Evolutionary conservation across 2,113 vertebrate genomes (phyloP).

Genomic region (Salminus brasiliensis): DNA sequence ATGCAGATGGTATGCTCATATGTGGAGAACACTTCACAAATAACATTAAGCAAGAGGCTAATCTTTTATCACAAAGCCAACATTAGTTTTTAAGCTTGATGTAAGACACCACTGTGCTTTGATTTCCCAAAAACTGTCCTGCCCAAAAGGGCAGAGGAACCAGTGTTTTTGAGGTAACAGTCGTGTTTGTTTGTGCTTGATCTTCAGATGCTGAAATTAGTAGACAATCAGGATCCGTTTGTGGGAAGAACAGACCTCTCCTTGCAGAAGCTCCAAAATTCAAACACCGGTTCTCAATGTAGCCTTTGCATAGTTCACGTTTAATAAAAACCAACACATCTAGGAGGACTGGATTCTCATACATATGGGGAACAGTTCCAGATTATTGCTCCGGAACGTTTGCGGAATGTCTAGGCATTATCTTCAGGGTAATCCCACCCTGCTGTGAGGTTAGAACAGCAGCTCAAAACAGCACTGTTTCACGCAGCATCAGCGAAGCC

Average conservation of each 20-base stretch:
- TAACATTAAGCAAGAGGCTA: neutral
- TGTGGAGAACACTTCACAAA: neutral
- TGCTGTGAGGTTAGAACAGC: neutral
- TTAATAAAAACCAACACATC: neutral
- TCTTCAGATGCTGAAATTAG: neutral
- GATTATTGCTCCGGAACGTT: constrained; percentile 10
- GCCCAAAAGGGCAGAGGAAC: constrained; percentile 2
- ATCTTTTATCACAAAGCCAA: neutral
- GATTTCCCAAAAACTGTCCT: neutral
- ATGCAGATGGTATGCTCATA: neutral
- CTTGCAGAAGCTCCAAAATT: neutral
- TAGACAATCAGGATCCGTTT: neutral
- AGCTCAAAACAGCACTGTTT: neutral
- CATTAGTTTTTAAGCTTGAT: neutral
- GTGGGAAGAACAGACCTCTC: neutral
- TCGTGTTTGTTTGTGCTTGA: neutral
- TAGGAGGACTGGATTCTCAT: neutral
- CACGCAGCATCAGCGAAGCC: neutral
- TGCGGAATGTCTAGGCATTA: neutral
- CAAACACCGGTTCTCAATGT: neutral
- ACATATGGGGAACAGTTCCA: neutral
- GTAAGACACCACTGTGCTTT: neutral
- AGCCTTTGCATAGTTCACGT: constrained; percentile 27
- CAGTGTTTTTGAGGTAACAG: neutral
- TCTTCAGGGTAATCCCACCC: neutral